phyloP scores from a whole-genome alignment of 2,797 vertebrate genomes.

The Sciurus carolinensis region DNA sequence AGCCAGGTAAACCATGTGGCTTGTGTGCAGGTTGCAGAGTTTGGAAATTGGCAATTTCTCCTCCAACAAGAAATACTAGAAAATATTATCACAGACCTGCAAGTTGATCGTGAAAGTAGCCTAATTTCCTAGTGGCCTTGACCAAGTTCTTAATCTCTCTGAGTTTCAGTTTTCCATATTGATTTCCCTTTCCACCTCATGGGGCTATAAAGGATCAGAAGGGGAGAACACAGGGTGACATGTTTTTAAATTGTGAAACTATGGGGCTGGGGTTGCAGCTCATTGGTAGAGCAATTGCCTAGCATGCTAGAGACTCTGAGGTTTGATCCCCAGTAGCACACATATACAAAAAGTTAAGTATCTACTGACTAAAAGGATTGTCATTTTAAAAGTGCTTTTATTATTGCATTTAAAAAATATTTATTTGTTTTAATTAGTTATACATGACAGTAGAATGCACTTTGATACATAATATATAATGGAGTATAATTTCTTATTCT shows the following conservation, averaged over 20 bases:
- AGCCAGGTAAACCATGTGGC: conserved; percentile 12
- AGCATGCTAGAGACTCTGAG: too few relatives aligned
- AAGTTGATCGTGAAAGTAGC: not conserved
- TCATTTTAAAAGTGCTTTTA: conserved; percentile 4
- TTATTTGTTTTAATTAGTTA: too few relatives aligned
- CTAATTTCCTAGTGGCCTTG: conserved; percentile 26
- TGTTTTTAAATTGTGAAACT: conserved; percentile 38
- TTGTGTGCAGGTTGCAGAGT: not conserved
- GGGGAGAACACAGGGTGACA: not conserved
- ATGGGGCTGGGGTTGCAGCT: too few relatives aligned
- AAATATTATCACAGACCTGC: conserved; percentile 28
- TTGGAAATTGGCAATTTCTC: conserved; percentile 38
- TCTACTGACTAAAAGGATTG: not conserved
- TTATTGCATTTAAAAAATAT: too few relatives aligned
- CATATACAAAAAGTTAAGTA: too few relatives aligned
- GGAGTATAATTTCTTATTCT: too few relatives aligned
- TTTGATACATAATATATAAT: too few relatives aligned
- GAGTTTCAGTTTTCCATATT: conserved; percentile 31
- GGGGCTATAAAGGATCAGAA: not conserved
- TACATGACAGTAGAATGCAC: too few relatives aligned
- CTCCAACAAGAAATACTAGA: conserved; percentile 15
- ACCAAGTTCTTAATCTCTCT: conserved; percentile 52
- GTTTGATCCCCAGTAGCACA: too few relatives aligned
- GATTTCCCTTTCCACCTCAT: not conserved
- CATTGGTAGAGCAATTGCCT: too few relatives aligned